Evolutionary conservation across 37 sponge, comb jelly and placozoan species (phyloP).

Genomic region (Oopsacas minuta): DNA sequence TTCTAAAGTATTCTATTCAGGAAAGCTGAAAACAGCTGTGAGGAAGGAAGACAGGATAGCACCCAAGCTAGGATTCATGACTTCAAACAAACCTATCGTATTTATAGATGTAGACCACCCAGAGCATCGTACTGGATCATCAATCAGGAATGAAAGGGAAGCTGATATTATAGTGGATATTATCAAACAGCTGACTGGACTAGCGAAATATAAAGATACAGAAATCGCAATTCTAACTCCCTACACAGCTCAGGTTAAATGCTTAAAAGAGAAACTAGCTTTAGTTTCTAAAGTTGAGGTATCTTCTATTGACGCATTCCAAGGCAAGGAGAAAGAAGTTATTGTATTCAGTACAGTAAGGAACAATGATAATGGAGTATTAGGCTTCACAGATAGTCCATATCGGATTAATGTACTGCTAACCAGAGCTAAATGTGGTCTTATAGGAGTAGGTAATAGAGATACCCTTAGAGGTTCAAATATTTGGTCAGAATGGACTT

Average conservation of each 20-base stretch:
- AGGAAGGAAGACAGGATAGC: background rate
- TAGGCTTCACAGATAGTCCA: constrained; percentile 37
- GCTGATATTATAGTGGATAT: constrained; percentile 32
- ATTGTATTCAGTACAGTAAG: constrained; percentile 56
- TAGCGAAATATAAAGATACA: background rate
- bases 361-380: background rate
- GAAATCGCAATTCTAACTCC: constrained; percentile 55
- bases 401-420: constrained; percentile 53
- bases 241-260: constrained; percentile 49
- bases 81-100: constrained; percentile 20
- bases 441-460: constrained; percentile 47
- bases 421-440: constrained; percentile 44
- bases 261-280: constrained; percentile 26
- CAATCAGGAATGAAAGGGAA: constrained; percentile 36
- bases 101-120: constrained; percentile 32
- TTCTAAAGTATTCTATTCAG: constrained; percentile 34
- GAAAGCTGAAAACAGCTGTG: constrained; percentile 31
- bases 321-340: constrained; percentile 61
- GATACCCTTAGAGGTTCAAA: constrained; percentile 25
- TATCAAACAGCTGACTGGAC: constrained; percentile 20
- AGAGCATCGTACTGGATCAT: constrained; percentile 31
- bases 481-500: constrained; percentile 37
- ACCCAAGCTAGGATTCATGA: background rate
- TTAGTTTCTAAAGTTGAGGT: constrained; percentile 23
- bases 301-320: constrained; percentile 45